Evolutionary conservation across 2,797 vertebrate species (phyloP), one percentile per base, ranked within the genome.

Genomic region (Microctenopoma stevenorrisi): DNA sequence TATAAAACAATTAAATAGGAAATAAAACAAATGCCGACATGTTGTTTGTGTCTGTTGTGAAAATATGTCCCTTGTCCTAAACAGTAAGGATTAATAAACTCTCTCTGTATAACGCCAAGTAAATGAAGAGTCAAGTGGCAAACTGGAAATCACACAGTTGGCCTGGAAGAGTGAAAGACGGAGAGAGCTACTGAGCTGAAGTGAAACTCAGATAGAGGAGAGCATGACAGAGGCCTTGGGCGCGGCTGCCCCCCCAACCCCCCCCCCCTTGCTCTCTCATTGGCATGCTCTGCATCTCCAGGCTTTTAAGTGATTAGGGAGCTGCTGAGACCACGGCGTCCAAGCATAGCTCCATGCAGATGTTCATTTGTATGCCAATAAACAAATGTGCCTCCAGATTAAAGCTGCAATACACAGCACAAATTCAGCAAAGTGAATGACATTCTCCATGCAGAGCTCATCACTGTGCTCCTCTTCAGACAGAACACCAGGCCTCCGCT

Each of bases 321-420:
- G 82, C 85, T 82, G 85, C 86, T 74, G 86, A 82, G 86, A 89
- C 83, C 86, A 80, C 64, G 64, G 77, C 69, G 79, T 90, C 90
- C 88, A 85, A 89, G 85, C 88, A 85, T 82, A 84, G 91, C 90
- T 85, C 82, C 82, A 78, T 86, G 83, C 88, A 91, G 87, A 93
- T 92, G 92, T 92, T 90, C 89, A 90, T 91, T 92, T 88, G 86
- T 88, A 89, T 88, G 92, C 89, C 90, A 91, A 93, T 91, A 93
- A 93, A 92, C 91, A 92, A 92, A 93, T 82, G 83, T 84, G 90
- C 82, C 87, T 76, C 68, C 75, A 86, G 90, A 93, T 92, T 91
- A 93, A 91, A 92, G 89, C 86, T 87, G 83, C 88, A 90, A 86
- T 79, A 83, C 76, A 83, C 89, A 76, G 86, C 72, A 79, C 85